Base-by-base conservation (phyloP, 2,888 invertebrate species). In the Brachynemurus nebulosus region DNA sequence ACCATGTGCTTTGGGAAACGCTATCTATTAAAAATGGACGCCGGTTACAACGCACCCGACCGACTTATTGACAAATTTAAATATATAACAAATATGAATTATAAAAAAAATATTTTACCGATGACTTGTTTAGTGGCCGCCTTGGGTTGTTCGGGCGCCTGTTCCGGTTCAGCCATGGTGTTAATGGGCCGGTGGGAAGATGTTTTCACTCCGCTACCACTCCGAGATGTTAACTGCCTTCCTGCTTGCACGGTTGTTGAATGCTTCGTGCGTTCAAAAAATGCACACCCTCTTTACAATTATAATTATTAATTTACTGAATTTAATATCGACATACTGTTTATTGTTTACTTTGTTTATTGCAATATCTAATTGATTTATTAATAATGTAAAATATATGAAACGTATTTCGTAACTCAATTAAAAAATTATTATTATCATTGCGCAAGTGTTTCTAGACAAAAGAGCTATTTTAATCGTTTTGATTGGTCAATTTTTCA, bases 81-180 rank as follows among this genome's bases (percentile, higher is more conserved):
- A 12, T 45, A 44, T 45, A 20, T 25, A 12, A 18, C 16, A 42
- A 37, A 45, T 43, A 44, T 34, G 18, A 33, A 42, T 39, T n/a
- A 42, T 35, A 2, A 38, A 47, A 45, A 42, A 44, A 35, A 25
- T 42, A 42, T 12, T 77, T 77, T 68, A 86, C 88, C 88, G 72
- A 88, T 85, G 71, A 88, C 74, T 76, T 84, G 83, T 76, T 91
- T 90, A 70, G 80, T 80, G 70, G 77, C 78, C 66, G 71, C 75
- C 71, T 75, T 74, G 73, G 60, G 71, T 70, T 74, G 72, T 71
- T 78, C 76, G 66, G 80, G 77, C 74, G 79, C 79, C 72, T 82
- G 81, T 72, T 86, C 90, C 77, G 89, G 82, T 84, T 92, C 91
- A 84, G 90, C 89, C 91, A 92, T 91, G 82, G 78, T 80, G 80